Percentiles rank a stretch among this genome's conserved stretches.
Conservation (phyloP, 2,113 vertebrate genomes). For the Oriolus oriolus region DNA sequence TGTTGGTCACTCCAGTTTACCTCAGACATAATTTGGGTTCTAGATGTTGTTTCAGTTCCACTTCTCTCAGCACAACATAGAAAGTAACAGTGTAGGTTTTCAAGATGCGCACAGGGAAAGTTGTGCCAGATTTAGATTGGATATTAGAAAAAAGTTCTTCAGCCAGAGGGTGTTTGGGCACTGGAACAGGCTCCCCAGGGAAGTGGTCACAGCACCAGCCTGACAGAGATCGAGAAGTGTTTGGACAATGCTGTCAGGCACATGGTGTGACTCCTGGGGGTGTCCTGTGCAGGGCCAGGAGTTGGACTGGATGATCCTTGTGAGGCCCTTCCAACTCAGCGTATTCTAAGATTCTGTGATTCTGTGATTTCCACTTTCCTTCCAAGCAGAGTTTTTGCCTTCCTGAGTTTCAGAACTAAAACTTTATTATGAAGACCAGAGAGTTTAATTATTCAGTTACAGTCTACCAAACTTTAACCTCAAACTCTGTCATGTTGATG, state of each 20-base stretch:
- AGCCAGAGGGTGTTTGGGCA: accelerated
- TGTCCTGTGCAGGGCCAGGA: background rate
- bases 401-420: background rate
- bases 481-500: background rate
- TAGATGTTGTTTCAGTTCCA: background rate
- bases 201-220: background rate
- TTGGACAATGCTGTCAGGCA: background rate
- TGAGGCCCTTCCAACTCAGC: background rate
- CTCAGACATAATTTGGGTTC: background rate
- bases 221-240: accelerated
- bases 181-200: background rate
- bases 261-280: accelerated
- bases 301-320: background rate
- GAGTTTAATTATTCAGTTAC: background rate
- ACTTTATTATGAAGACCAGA: background rate
- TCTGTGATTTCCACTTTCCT: background rate
- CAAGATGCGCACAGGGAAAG: background rate
- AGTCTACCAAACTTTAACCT: background rate
- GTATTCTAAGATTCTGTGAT: background rate
- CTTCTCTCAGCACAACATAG: background rate
- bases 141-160: background rate
- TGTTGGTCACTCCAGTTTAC: background rate
- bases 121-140: background rate
- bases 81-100: background rate
- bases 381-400: background rate